These are phyloP conservation scores for Sporophila hypoxantha DNA, from an alignment of 2,113 vertebrate species.

Conservation along the genomic window DNA sequence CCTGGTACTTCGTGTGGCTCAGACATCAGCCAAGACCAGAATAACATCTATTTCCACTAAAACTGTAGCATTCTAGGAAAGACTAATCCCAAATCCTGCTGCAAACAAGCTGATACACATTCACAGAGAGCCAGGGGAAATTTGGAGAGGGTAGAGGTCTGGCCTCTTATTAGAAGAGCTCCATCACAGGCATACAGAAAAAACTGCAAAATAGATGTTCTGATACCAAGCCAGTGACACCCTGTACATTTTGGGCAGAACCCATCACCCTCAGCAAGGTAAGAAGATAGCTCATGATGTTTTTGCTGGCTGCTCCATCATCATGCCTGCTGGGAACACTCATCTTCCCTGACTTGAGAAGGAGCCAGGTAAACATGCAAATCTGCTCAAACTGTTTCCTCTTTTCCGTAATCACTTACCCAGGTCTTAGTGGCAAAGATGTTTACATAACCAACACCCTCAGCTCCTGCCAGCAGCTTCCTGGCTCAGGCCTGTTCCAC, in stretches of 20 bases:
- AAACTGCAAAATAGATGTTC: neutral
- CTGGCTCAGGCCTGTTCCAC: neutral
- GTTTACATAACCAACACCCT: neutral
- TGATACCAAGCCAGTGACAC: neutral
- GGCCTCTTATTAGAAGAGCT: neutral
- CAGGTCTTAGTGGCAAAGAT: constrained; percentile 2
- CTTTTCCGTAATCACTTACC: neutral
- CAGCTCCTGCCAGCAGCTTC: neutral
- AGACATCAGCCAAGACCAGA: neutral
- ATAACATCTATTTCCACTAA: neutral
- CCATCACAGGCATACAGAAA: neutral
- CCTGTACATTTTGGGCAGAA: neutral
- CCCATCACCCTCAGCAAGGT: neutral
- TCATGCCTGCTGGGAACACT: neutral
- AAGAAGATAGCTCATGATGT: neutral
- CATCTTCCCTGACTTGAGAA: neutral
- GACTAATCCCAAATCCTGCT: neutral
- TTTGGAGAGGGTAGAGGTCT: neutral
- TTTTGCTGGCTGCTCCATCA: neutral
- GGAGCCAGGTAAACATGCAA: neutral
- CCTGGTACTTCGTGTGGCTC: neutral
- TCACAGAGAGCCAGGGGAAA: neutral
- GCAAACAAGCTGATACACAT: neutral
- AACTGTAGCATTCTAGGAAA: neutral
- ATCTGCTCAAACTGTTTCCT: neutral